Evolutionary conservation across 2,113 vertebrate species (phyloP), one percentile per base, ranked within the genome.

Genomic region (Trinectes maculatus): DNA sequence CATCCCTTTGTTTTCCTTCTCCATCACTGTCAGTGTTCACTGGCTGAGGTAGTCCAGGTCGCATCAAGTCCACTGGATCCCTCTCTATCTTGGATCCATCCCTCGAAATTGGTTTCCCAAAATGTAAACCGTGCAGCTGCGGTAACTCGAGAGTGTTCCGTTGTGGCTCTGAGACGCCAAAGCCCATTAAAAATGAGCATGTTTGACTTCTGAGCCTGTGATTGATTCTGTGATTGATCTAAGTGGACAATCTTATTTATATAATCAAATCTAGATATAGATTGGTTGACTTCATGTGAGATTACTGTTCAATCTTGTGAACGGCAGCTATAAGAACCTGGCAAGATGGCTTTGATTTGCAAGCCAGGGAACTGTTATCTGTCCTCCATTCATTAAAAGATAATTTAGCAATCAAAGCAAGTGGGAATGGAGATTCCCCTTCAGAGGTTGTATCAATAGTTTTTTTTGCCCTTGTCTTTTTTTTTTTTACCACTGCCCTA

Each of bases 1-100:
- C 57, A 66, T 59, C 68, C 62, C 47, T 83, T 82, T 85, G 84
- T 86, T 88, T 85, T 86, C 85, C 79, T 83, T 86, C 85, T 82
- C 60, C 77, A 72, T 85, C 84, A 79, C 63, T 87, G 76, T 82
- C 78, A 77, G 74, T 53, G 67, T 65, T 51, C 46, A 67, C 77
- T 54, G 78, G 74, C 74, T 72, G 77, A 81, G 55, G 76, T 79
- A 82, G 80, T 77, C 78, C 82, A 85, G 89, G 79, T 88, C 67
- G 72, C 59, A 63, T 77, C 39, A 28, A 82, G 79, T 83, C 77
- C 85, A 74, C 70, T 72, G 79, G 73, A 87, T 77, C 70, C 55
- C 21, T 49, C 67, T 70, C 80, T 71, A 70, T 83, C 71, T 85
- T 77, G 74, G 82, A 86, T 80, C 71, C 52, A 16, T 78, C 63